Conservation (phyloP, 2,797 vertebrate species). For the Australoheros facetus region DNA sequence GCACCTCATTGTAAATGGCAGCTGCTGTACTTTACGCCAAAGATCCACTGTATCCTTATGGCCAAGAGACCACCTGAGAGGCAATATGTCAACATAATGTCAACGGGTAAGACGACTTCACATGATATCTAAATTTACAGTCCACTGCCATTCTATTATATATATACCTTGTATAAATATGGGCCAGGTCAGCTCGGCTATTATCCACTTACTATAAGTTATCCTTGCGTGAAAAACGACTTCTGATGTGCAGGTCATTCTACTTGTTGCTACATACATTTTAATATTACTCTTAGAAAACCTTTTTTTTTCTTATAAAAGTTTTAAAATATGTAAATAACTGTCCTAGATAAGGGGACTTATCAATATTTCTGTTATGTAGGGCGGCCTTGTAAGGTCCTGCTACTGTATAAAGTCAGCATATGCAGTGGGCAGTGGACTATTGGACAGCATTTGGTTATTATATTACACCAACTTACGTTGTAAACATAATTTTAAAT, state of each 20-base stretch:
- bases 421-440: neutral
- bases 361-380: slow-evolving; percentile 10
- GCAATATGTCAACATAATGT: slow-evolving; percentile 75
- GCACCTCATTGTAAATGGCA: slow-evolving; percentile 63
- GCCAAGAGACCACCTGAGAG: slow-evolving; percentile 72
- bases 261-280: slow-evolving; percentile 65
- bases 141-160: slow-evolving; percentile 61
- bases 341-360: slow-evolving; percentile 13
- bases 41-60: slow-evolving; percentile 56
- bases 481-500: slow-evolving; percentile 30
- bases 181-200: slow-evolving; percentile 51
- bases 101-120: slow-evolving; percentile 70
- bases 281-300: neutral
- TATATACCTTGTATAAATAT: slow-evolving; percentile 61
- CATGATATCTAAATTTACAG: slow-evolving; percentile 74
- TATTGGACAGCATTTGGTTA: slow-evolving; percentile 6
- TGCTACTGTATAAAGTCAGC: neutral
- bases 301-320: neutral
- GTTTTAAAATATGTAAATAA: neutral
- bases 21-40: slow-evolving; percentile 51
- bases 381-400: slow-evolving; percentile 15
- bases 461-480: neutral
- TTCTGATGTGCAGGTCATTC: slow-evolving; percentile 37
- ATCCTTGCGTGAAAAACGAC: slow-evolving; percentile 32
- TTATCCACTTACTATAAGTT: slow-evolving; percentile 66